Percentiles rank a stretch among this genome's conserved stretches.
phyloP scores from a whole-genome alignment of 2,888 invertebrate genomes.

The Noctua janthe region DNA sequence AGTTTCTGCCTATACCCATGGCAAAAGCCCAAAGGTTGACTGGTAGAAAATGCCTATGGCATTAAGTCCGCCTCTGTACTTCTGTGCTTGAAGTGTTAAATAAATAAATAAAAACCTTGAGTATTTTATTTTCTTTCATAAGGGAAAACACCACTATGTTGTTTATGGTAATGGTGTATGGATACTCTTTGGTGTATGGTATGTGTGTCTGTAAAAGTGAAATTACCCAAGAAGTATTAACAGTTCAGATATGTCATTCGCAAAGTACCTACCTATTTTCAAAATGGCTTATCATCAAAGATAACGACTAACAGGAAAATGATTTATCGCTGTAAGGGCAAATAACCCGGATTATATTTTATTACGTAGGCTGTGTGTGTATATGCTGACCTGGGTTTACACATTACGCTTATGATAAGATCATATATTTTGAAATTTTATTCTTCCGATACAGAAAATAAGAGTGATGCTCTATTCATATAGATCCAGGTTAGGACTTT shows the following conservation, averaged over 20 bases:
- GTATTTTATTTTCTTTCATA: neutral
- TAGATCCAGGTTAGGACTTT: neutral
- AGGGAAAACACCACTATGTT: neutral
- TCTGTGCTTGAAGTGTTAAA: too few species aligned
- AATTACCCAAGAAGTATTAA: neutral
- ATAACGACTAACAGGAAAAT: slow-evolving; percentile 22
- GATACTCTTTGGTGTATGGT: neutral
- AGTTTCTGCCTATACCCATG: neutral
- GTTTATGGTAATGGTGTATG: neutral
- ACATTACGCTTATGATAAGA: neutral
- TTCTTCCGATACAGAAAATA: neutral
- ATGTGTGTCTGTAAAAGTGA: neutral
- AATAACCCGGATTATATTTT: slow-evolving; percentile 30
- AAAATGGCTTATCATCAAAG: neutral
- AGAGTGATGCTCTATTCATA: neutral
- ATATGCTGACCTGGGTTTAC: neutral
- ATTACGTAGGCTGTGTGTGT: neutral
- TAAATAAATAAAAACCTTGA: too few species aligned
- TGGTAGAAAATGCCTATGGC: too few species aligned
- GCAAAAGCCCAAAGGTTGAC: too few species aligned
- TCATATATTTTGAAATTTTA: neutral
- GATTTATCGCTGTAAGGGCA: neutral
- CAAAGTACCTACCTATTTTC: neutral
- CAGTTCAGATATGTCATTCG: neutral
- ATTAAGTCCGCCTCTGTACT: too few species aligned